Percentiles rank a stretch among this genome's conserved stretches.
Evolutionary conservation across 2,113 vertebrate species (phyloP).

Genomic region (Caranx ignobilis): DNA sequence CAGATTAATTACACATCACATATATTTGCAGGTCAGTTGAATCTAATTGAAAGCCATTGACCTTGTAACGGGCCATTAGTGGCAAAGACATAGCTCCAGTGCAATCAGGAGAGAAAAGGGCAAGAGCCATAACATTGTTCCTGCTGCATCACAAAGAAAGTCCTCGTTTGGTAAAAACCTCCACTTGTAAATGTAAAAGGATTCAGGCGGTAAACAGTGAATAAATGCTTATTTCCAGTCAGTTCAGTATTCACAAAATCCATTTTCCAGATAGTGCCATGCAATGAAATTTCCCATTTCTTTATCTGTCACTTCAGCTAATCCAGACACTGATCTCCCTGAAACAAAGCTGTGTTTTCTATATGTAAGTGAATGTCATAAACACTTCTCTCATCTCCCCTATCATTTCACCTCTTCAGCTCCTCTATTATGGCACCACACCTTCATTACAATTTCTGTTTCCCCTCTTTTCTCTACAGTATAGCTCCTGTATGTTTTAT

Average conservation of each 20-base stretch:
- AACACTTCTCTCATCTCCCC: slow-evolving; percentile 50
- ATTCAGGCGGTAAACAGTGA: slow-evolving; percentile 52
- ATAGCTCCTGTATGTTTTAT: slow-evolving; percentile 23
- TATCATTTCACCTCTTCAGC: slow-evolving; percentile 60
- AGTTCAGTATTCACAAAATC: slow-evolving; percentile 68
- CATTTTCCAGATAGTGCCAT: slow-evolving; percentile 67
- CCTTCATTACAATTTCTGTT: slow-evolving; percentile 40
- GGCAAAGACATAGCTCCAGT: too few species aligned
- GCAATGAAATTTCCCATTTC: slow-evolving; percentile 71
- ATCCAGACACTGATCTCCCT: slow-evolving; percentile 68
- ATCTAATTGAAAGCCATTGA: too few species aligned
- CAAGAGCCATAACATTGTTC: too few species aligned
- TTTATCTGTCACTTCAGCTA: slow-evolving; percentile 72
- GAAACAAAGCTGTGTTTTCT: slow-evolving; percentile 68
- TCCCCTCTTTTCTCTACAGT: background rate
- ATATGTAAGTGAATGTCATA: slow-evolving; percentile 65
- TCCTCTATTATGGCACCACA: slow-evolving; percentile 44
- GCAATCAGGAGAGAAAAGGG: too few species aligned
- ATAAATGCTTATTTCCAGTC: slow-evolving; percentile 60
- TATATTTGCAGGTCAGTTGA: too few species aligned
- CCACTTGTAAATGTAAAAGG: slow-evolving; percentile 56
- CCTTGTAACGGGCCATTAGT: too few species aligned
- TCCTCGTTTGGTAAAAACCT: slow-evolving; percentile 31
- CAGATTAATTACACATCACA: too few species aligned
- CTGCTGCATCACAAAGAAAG: slow-evolving; percentile 10